Evolutionary conservation across 2,113 vertebrate genomes (phyloP), one percentile per base, ranked within the genome.

Genomic region (Saimiri boliviensis): DNA sequence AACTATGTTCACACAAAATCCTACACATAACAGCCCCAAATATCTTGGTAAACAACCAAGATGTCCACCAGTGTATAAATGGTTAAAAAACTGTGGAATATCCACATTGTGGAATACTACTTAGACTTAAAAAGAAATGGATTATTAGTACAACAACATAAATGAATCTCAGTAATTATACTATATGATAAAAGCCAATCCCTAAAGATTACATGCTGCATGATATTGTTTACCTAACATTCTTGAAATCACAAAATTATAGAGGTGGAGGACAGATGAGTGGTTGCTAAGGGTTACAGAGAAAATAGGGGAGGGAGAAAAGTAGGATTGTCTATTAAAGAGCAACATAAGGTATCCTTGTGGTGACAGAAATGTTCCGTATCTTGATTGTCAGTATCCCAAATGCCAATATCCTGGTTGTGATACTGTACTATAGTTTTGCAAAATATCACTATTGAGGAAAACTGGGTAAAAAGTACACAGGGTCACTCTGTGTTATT

Each of bases 241-340:
- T 91, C 30, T 93, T 91, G 30, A 88, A 88, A 71, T 80, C 71
- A 89, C 79, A 73, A 81, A 81, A 82, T 32, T 73, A 54, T 76
- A 80, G 47, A 86, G 21, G 32, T 21, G 4, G 10, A 86, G 19
- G 23, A 49, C 54, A 80, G 6, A 40, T 93, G 17, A 52, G 21
- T 84, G 1, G 3, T 95, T 83, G 30, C 19, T 54, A 27, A 35
- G 45, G 27, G 13, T 77, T 80, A 60, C 47, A 83, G n/a, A 86
- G 14, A 19, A 14, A 70, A 1, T 14, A 9, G 19, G 4, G 1
- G 5, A 79, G 8, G 7, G 6, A 81, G 40, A 19, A 10, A 63
- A 84, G n/a, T 8, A 35, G 32, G 0, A 21, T 40, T 58, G 16
- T 35, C 23, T 56, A 14, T n/a, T 30, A 63, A 86, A 66, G 14